phyloP scores from a whole-genome alignment of 2,888 invertebrate species.

The Nowickia ferox region DNA sequence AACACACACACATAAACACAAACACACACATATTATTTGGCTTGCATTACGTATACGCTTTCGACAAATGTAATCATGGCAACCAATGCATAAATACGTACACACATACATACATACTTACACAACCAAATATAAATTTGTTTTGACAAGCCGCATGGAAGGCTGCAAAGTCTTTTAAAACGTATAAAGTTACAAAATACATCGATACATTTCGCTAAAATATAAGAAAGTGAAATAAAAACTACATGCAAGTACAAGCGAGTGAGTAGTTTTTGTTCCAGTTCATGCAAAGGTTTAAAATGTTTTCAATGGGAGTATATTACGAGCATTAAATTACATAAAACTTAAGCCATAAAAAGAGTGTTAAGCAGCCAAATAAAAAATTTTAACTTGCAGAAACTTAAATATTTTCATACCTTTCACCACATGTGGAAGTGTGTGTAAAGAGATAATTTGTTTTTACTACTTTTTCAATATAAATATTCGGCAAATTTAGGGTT shows the following conservation, averaged over 20 bases:
- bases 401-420: too few relatives aligned
- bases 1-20: not conserved
- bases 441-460: too few relatives aligned
- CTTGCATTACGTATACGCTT: conserved; percentile 21
- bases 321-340: not conserved
- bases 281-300: not conserved
- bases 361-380: too few relatives aligned
- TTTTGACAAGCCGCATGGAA: not conserved
- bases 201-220: not conserved
- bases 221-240: not conserved
- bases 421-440: too few relatives aligned
- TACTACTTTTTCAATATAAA: too few relatives aligned
- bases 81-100: not conserved
- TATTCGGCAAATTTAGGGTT: too few relatives aligned
- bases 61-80: conserved; percentile 17
- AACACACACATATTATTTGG: not conserved
- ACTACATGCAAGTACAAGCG: not conserved
- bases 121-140: conserved; percentile 28
- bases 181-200: not conserved
- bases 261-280: not conserved
- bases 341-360: not conserved
- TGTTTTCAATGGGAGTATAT: not conserved
- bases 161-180: conserved; percentile 11
- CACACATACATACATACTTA: not conserved
- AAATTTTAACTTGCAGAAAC: too few relatives aligned